These are phyloP conservation scores for Chaetura pelagica DNA, from an alignment of 2,113 vertebrate species.

Conservation along the genomic window DNA sequence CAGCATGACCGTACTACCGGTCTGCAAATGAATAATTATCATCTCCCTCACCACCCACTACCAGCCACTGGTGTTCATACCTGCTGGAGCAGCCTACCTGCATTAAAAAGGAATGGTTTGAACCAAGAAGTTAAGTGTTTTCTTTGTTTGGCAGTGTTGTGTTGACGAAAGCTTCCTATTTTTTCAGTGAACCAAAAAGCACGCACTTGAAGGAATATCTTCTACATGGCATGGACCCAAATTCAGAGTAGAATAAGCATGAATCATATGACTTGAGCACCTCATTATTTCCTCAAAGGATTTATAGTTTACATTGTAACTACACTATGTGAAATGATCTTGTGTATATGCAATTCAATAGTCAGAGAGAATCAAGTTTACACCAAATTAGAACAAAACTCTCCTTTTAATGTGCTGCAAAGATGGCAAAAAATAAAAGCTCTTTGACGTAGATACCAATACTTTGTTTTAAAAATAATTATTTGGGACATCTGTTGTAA, in stretches of 20 bases:
- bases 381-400: slow-evolving; percentile 7
- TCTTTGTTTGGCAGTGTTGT: background rate
- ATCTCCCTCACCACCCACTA: background rate
- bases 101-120: background rate
- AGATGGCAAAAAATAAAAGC: background rate
- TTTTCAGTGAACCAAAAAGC: background rate
- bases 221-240: background rate
- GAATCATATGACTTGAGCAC: background rate
- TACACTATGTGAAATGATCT: background rate
- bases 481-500: background rate
- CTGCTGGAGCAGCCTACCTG: background rate
- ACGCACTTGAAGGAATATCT: background rate
- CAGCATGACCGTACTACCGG: background rate
- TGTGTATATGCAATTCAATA: background rate
- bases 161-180: background rate
- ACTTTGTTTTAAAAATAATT: background rate
- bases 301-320: background rate
- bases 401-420: background rate
- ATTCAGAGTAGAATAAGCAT: background rate
- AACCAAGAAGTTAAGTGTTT: background rate
- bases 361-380: slow-evolving; percentile 29
- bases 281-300: background rate
- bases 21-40: background rate
- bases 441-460: background rate
- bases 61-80: background rate